Evolutionary conservation across 2,888 invertebrate genomes (phyloP), one percentile per base, ranked within the genome.

Genomic region (Synanthedon myopaeformis): DNA sequence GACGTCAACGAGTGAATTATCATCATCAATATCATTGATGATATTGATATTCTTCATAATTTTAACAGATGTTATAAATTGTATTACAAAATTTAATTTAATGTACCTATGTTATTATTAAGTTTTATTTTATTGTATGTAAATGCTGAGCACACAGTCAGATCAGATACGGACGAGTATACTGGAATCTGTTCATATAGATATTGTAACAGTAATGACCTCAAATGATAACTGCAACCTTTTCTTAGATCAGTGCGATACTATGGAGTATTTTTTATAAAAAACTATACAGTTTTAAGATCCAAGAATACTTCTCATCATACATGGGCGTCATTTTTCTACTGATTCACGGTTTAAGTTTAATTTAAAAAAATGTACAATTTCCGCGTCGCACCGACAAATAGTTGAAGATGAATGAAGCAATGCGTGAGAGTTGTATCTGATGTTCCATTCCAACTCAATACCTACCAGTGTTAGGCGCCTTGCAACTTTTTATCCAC

Each of bases 381-480:
- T 77, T 79, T 84, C 83, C 81, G 80, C 74, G 69, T 73, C 64
- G 67, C 67, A 59, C 69, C 65, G 72, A 79, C 79, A 76, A 76
- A 76, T 77, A 70, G 69, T 59, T 63, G 60, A 35, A 70, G 75
- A 80, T 82, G 79, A 82, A 83, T 82, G 79, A 70, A 70, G 64
- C 65, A 62, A 56, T 64, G 72, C 78, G 80, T 82, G 82, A 77
- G 80, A 77, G 67, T 70, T 73, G 71, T 79, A 76, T 77, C 76
- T 68, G 76, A 80, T 79, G 69, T 68, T 61, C 64, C 35, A 35
- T 68, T 61, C 64, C 35, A 35, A 10, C 35, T 60, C 59, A 57
- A 50, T 14, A n/a, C 19, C 19, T n/a, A n/a, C 13, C 3, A 8
- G 55, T 52, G 52, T 61, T 63, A 68, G 70, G 69, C 63, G 69